Percentiles rank a stretch among this genome's conserved stretches.
Evolutionary conservation across 2,113 vertebrate species (phyloP).

Genomic region (Myodes glareolus): DNA sequence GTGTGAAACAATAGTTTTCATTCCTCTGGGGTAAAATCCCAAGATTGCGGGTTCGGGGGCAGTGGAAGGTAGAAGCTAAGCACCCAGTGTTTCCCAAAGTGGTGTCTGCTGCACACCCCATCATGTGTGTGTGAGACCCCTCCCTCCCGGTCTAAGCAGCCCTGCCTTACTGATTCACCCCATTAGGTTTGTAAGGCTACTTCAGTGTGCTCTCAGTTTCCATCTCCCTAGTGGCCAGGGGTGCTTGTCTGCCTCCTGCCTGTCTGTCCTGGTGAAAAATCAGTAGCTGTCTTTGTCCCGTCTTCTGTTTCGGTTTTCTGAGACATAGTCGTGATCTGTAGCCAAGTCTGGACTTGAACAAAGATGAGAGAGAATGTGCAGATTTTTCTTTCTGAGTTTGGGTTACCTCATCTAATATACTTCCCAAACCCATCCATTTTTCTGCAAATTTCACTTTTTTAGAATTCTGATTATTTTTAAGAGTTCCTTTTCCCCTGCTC

Average conservation of each 20-base stretch:
- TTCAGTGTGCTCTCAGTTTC: not conserved
- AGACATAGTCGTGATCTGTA: not conserved
- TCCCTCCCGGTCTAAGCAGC: not conserved
- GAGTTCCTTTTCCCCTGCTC: not conserved
- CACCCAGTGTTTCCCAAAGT: not conserved
- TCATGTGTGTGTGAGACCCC: not conserved
- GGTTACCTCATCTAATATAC: not conserved
- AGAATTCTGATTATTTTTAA: conserved; percentile 18
- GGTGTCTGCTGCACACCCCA: not conserved
- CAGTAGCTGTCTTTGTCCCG: not conserved
- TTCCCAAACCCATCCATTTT: not conserved
- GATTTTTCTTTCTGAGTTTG: not conserved
- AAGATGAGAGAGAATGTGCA: not conserved
- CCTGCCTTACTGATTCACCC: not conserved
- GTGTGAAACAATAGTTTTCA: not conserved
- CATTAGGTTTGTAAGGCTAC: not conserved
- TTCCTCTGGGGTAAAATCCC: not conserved
- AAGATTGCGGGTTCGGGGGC: not conserved
- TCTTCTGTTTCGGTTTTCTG: not conserved
- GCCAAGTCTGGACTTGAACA: not conserved
- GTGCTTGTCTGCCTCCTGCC: not conserved
- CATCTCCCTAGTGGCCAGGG: no score
- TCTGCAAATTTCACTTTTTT: not conserved
- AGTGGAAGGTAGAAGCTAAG: not conserved
- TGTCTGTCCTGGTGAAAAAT: not conserved